Percentiles rank a stretch among this genome's conserved stretches.
Evolutionary conservation across 2,888 invertebrate species (phyloP).

Genomic region (Plebejus anna): DNA sequence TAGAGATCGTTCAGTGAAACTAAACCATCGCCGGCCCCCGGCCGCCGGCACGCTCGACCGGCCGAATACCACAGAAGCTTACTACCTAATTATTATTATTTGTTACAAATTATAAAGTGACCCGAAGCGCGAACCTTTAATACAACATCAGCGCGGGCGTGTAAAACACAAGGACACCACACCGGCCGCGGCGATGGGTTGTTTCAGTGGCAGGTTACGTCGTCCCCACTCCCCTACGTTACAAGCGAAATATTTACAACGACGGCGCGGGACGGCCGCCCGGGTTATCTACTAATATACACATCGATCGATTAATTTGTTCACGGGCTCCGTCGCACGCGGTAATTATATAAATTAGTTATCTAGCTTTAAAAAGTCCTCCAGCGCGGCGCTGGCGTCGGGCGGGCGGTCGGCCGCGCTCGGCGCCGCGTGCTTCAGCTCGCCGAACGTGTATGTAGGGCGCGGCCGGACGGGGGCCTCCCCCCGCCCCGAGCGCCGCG

Average conservation of each 20-base stretch:
- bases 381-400: constrained; percentile 56
- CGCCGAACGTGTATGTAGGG: constrained; percentile 70
- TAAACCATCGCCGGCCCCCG: constrained; percentile 62
- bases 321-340: constrained; percentile 47
- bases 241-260: constrained; percentile 77
- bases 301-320: constrained; percentile 55
- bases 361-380: constrained; percentile 67
- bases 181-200: constrained; percentile 60
- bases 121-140: constrained; percentile 5
- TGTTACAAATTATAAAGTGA: not conserved
- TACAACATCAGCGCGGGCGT: not conserved
- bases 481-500: constrained; percentile 57
- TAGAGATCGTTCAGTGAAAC: constrained; percentile 78
- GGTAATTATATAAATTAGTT: constrained; percentile 47
- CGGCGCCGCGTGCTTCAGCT: constrained; percentile 69
- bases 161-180: constrained; percentile 1
- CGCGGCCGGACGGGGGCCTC: constrained; percentile 56
- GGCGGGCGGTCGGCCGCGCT: constrained; percentile 50
- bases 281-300: constrained; percentile 62
- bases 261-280: constrained; percentile 50
- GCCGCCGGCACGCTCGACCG: not conserved
- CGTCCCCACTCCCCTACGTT: constrained; percentile 55
- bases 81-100: constrained; percentile 18
- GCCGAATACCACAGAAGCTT: constrained; percentile 15
- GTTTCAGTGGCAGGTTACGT: constrained; percentile 73